These are phyloP conservation scores for Aphidius colemani DNA, from an alignment of 2,888 invertebrate species.

Conservation along the genomic window DNA sequence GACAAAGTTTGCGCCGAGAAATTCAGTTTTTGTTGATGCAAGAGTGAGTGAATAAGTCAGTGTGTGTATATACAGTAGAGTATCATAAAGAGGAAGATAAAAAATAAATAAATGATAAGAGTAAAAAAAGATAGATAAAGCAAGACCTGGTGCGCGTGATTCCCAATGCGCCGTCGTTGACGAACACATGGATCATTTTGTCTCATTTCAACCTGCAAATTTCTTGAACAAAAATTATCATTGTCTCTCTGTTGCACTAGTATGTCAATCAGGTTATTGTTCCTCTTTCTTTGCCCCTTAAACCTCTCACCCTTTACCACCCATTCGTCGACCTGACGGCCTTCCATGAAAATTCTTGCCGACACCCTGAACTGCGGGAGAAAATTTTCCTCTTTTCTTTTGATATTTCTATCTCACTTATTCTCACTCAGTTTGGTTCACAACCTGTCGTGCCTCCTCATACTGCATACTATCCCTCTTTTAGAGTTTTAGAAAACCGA, in stretches of 20 bases:
- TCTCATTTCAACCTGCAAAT: not conserved
- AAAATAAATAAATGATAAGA: not conserved
- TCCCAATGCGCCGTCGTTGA: slow-evolving; percentile 20
- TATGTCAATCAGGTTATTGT: not conserved
- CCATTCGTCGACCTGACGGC: not conserved
- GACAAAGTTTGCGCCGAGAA: slow-evolving; percentile 8
- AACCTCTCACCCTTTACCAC: slow-evolving; percentile 1
- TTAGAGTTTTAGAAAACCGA: not conserved
- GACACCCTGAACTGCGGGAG: slow-evolving; percentile 13
- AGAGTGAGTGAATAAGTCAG: slow-evolving; percentile 24
- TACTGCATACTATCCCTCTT: not conserved
- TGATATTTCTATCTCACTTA: not conserved
- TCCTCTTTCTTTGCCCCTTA: slow-evolving; percentile 13
- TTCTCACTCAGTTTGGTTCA: slow-evolving; percentile 20
- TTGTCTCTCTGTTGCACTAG: slow-evolving; percentile 14
- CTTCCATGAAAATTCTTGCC: slow-evolving; percentile 15
- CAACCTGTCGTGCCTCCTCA: not conserved
- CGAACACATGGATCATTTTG: slow-evolving; percentile 22
- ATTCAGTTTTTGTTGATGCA: slow-evolving; percentile 1
- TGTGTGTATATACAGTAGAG: slow-evolving; percentile 17
- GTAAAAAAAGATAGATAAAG: too few species aligned
- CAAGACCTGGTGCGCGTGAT: not conserved
- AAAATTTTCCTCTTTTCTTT: slow-evolving; percentile 3
- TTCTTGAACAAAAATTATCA: too few species aligned
- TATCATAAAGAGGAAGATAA: slow-evolving; percentile 3